These are phyloP conservation scores for Pentamera pediparva DNA, from an alignment of 53 echinoderm and acorn worm species.

Conservation along the genomic window DNA sequence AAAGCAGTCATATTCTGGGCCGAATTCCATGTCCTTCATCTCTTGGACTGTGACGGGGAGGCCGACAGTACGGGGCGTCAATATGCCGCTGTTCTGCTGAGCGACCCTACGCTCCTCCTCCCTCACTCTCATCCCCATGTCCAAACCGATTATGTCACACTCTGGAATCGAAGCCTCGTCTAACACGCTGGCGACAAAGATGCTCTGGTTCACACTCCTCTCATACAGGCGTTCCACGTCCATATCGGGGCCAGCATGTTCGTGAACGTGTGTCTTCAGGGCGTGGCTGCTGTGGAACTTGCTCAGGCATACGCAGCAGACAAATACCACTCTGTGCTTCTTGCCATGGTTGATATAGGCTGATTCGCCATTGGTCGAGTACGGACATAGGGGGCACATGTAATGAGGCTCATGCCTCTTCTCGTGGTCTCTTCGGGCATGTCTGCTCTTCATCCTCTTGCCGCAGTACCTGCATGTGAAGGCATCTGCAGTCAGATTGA, in stretches of 20 bases:
- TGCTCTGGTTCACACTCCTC: constrained; percentile 9
- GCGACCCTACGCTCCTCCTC: constrained; percentile 24
- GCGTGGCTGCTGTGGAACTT: constrained; percentile 23
- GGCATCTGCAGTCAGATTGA: constrained; percentile 23
- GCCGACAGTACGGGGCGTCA: background rate
- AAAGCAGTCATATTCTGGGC: background rate
- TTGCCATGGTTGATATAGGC: constrained; percentile 19
- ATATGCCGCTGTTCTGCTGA: background rate
- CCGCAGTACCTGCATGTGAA: constrained; percentile 27
- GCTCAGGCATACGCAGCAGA: constrained; percentile 12
- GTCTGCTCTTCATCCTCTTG: constrained; percentile 7
- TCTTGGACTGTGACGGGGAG: constrained; percentile 5
- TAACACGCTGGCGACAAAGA: constrained; percentile 14
- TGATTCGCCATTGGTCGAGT: background rate
- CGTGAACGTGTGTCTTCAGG: constrained; percentile 4
- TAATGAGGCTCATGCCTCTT: constrained; percentile 20
- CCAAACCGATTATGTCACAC: constrained; percentile 33
- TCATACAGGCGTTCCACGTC: constrained; percentile 9
- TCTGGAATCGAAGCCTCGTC: constrained; percentile 28
- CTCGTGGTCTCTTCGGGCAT: constrained; percentile 22
- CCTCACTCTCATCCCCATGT: constrained; percentile 26
- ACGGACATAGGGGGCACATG: constrained; percentile 1
- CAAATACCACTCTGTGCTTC: background rate
- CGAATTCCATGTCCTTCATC: constrained; percentile 4
- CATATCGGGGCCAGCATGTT: background rate